A percentile compares a stretch with the other conserved stretches of the same genome.
Conservation (phyloP, 2,797 vertebrate genomes). For the Pantherophis vulpinus region DNA sequence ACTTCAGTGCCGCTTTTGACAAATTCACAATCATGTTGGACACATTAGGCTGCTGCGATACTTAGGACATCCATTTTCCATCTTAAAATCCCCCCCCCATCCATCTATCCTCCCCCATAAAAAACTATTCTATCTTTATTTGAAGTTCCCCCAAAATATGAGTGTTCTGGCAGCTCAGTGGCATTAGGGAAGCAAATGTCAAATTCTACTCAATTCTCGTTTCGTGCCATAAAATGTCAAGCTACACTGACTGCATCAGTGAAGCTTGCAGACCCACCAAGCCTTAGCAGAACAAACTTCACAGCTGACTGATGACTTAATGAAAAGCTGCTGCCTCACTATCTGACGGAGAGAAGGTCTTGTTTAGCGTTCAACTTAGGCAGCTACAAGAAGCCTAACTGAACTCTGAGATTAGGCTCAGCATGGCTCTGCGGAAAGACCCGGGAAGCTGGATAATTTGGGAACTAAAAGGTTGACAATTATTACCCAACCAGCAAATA, state of each 20-base stretch:
- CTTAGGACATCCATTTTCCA: not conserved
- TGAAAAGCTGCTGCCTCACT: not conserved
- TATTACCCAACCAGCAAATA: not conserved
- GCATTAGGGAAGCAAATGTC: not conserved
- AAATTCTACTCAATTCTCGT: not conserved
- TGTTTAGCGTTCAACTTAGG: not conserved
- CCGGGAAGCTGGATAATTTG: not conserved
- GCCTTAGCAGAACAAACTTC: conserved; percentile 9
- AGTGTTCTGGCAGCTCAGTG: not conserved
- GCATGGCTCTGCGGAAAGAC: not conserved
- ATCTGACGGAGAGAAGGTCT: not conserved
- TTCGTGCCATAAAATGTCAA: conserved; percentile 5
- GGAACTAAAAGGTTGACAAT: not conserved
- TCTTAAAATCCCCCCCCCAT: not conserved
- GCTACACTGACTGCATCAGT: not conserved
- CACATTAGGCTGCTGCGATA: not conserved
- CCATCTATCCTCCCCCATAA: not conserved
- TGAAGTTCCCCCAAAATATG: not conserved
- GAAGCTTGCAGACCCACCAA: not conserved
- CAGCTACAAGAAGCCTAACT: not conserved
- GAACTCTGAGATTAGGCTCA: not conserved
- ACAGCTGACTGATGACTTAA: conserved; percentile 12
- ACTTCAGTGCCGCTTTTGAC: not conserved
- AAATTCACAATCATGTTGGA: not conserved
- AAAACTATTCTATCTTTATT: not conserved